Base-by-base conservation (phyloP, 2,797 vertebrate species). In the Numenius phaeopus region DNA sequence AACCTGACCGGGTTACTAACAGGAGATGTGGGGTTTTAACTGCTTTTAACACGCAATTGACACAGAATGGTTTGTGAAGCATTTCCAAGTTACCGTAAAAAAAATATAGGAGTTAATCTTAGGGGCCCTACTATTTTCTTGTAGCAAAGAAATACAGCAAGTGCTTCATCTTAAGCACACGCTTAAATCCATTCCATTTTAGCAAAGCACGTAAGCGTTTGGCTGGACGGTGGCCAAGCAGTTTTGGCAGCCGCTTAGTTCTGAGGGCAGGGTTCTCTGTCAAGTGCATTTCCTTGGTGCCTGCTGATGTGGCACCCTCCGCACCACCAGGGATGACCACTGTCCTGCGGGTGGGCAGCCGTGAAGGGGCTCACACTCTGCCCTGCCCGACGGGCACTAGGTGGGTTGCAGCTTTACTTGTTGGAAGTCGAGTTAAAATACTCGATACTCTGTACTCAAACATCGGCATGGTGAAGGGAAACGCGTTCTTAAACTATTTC, bases 341-440 rank as follows among this genome's bases (percentile, higher is more conserved):
- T n/a, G 65, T 32, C n/a, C 5, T 2, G 46, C 37, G 8, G 55
- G 27, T 44, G 5, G 50, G 1, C 21, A 2, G 52, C 0, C 15
- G 32, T 0, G 5, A 8, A 16, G 69, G 26, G 37, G 15, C 5
- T 52, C 8, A 2, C 9, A 0, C 39, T 17, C 42, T 17, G 15
- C 71, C 19, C 52, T 22, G 18, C 10, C 0, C 1, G 29, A 27
- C 9, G 3, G 55, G 69, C 20, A 4, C 55, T 10, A 16, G 22
- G 0, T 2, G 46, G 39, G 59, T 5, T 8, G 15, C 39, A n/a
- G 39, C 3, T 42, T 30, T 9, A 7, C 71, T 27, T 39, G 24
- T 5, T 22, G 8, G 64, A 27, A 34, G 44, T 4, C 15, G 61
- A 40, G 47, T 34, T 72, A 42, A 42, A 54, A 49, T 18, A n/a